Percentiles rank a stretch among this genome's conserved stretches.
Evolutionary conservation across 2,797 vertebrate genomes (phyloP).

Genomic region (Rhadinocentrus ornatus): DNA sequence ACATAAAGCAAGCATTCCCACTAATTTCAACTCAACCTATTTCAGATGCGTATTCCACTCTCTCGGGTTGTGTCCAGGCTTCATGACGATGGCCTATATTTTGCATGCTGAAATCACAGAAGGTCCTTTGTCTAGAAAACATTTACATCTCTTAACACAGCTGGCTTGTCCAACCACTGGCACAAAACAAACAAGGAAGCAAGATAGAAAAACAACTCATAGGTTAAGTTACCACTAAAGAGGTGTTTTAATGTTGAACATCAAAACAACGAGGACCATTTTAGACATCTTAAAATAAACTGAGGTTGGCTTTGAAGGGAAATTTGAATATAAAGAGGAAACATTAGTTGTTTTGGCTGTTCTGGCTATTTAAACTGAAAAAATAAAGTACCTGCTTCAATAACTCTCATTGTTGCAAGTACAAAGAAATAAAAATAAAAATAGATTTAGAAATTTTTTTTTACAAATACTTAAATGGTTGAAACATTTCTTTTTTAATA

Average conservation of each 20-base stretch:
- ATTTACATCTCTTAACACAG: constrained; percentile 87
- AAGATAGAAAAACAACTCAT: constrained; percentile 71
- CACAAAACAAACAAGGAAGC: constrained; percentile 76
- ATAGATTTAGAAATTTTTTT: neutral
- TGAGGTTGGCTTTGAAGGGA: constrained; percentile 58
- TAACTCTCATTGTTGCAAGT: neutral
- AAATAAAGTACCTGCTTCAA: neutral
- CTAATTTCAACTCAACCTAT: neutral
- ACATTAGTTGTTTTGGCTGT: constrained; percentile 53
- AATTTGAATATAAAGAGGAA: constrained; percentile 74
- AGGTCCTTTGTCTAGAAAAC: constrained; percentile 65
- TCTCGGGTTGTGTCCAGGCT: constrained; percentile 56
- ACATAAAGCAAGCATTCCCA: neutral
- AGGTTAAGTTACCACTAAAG: constrained; percentile 82
- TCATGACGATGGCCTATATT: constrained; percentile 63
- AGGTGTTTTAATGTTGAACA: constrained; percentile 76
- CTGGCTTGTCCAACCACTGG: constrained; percentile 78
- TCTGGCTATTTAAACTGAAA: constrained; percentile 26
- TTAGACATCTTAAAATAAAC: constrained; percentile 76
- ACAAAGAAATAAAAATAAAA: neutral
- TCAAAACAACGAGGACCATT: constrained; percentile 75
- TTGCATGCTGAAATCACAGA: constrained; percentile 83
- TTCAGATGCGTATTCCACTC: constrained; percentile 35
- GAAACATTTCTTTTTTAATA: neutral
- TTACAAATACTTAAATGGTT: neutral